Conservation (phyloP, 2,797 vertebrate genomes). For the Gila robusta region DNA sequence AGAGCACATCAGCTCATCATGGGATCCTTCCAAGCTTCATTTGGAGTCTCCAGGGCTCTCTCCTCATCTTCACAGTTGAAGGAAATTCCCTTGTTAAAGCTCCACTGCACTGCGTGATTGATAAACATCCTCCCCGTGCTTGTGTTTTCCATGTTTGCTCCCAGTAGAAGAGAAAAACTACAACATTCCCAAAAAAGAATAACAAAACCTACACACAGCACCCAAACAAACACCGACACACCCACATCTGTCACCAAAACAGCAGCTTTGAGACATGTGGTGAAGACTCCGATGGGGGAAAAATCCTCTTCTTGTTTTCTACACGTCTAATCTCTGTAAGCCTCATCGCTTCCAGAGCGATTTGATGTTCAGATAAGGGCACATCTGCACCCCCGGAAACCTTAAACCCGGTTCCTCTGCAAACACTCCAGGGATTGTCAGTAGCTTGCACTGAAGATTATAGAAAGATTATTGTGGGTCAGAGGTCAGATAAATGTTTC, state of each 20-base stretch:
- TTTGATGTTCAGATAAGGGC: slow-evolving; percentile 50
- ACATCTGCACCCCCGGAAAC: slow-evolving; percentile 32
- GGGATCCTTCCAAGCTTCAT: slow-evolving; percentile 47
- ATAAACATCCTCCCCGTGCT: slow-evolving; percentile 20
- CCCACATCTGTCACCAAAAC: slow-evolving; percentile 32
- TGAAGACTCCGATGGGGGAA: neutral
- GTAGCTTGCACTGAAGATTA: slow-evolving; percentile 43
- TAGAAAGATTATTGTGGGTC: slow-evolving; percentile 47
- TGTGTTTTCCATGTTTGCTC: slow-evolving; percentile 5
- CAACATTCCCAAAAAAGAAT: slow-evolving; percentile 22
- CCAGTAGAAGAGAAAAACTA: slow-evolving; percentile 6
- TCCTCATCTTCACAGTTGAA: slow-evolving; percentile 51
- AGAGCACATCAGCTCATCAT: slow-evolving; percentile 41
- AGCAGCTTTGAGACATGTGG: slow-evolving; percentile 21
- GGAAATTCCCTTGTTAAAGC: slow-evolving; percentile 49
- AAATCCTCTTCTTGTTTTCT: slow-evolving; percentile 39
- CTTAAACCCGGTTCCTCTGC: slow-evolving; percentile 1
- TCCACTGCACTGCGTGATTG: neutral
- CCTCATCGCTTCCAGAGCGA: slow-evolving; percentile 46
- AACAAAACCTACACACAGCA: neutral
- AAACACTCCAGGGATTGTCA: slow-evolving; percentile 35
- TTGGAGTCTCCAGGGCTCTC: slow-evolving; percentile 38
- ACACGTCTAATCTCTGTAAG: slow-evolving; percentile 48
- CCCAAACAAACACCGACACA: slow-evolving; percentile 30
- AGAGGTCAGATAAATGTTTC: slow-evolving; percentile 47